A percentile compares a stretch with the other conserved stretches of the same genome.
These are phyloP conservation scores for Tipula confusa DNA, from an alignment of 2,888 invertebrate genomes.

Conservation along the genomic window DNA sequence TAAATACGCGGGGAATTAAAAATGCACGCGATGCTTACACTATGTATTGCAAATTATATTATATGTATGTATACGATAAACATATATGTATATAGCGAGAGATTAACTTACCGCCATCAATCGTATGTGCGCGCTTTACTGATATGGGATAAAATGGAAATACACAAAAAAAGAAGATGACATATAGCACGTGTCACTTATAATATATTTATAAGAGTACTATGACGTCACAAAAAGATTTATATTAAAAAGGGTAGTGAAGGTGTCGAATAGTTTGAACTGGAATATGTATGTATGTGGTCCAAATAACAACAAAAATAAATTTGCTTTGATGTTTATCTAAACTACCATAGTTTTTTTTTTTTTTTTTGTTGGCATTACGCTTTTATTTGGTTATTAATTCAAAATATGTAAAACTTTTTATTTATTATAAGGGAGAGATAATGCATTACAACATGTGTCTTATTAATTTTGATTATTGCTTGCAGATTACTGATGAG, in stretches of 20 bases:
- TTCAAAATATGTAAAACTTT: background rate
- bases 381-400: background rate
- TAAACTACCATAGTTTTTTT: background rate
- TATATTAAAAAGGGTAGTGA: background rate
- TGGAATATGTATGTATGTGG: constrained; percentile 6
- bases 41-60: background rate
- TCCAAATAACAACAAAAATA: background rate
- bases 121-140: background rate
- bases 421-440: background rate
- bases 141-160: background rate
- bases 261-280: background rate
- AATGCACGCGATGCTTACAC: constrained; percentile 14
- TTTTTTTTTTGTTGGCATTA: background rate
- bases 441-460: constrained; percentile 9
- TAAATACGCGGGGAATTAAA: background rate
- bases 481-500: background rate
- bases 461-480: constrained; percentile 3
- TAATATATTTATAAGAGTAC: background rate
- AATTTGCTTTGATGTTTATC: background rate
- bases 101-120: constrained; percentile 12
- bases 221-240: constrained; percentile 5
- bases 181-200: background rate
- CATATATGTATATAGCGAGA: background rate
- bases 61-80: background rate
- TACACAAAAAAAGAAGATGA: background rate